Percentiles rank a stretch among this genome's conserved stretches.
Conservation (phyloP, 2,797 vertebrate species). For the Cygnus olor region DNA sequence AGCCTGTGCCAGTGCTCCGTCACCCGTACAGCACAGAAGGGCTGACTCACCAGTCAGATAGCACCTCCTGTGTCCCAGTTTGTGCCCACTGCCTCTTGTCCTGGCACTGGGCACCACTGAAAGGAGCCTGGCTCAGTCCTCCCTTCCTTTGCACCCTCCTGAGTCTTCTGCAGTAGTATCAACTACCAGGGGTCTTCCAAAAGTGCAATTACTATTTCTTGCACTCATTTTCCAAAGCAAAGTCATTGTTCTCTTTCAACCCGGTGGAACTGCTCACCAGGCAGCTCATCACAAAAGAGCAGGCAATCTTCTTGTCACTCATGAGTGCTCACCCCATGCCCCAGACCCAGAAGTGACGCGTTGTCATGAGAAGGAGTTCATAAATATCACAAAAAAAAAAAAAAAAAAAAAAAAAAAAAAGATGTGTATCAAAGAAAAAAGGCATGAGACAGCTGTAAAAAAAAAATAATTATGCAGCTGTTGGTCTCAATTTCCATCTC, state of each 20-base stretch:
- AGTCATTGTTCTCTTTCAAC: neutral
- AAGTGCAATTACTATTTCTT: neutral
- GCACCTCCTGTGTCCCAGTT: too few species aligned
- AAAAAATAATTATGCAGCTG: slow-evolving; percentile 40
- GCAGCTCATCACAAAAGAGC: neutral
- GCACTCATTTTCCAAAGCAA: neutral
- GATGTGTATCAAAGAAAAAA: neutral
- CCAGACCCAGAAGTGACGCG: neutral
- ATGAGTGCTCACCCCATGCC: neutral
- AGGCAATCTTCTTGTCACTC: neutral
- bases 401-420: neutral
- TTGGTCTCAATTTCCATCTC: slow-evolving; percentile 7
- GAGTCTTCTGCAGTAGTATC: neutral
- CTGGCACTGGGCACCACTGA: too few species aligned
- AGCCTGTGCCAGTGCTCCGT: neutral
- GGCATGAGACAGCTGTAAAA: neutral
- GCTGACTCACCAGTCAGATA: too few species aligned
- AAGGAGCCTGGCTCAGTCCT: too few species aligned
- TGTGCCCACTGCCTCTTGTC: too few species aligned
- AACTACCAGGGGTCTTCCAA: neutral
- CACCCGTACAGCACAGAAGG: too few species aligned
- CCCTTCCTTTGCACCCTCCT: neutral
- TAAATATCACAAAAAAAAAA: neutral
- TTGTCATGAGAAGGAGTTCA: neutral
- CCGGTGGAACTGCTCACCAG: neutral